A percentile compares a stretch with the other conserved stretches of the same genome.
phyloP scores from a whole-genome alignment of 1,140 invertebrate species.

The Zaprionus lachaisei region DNA sequence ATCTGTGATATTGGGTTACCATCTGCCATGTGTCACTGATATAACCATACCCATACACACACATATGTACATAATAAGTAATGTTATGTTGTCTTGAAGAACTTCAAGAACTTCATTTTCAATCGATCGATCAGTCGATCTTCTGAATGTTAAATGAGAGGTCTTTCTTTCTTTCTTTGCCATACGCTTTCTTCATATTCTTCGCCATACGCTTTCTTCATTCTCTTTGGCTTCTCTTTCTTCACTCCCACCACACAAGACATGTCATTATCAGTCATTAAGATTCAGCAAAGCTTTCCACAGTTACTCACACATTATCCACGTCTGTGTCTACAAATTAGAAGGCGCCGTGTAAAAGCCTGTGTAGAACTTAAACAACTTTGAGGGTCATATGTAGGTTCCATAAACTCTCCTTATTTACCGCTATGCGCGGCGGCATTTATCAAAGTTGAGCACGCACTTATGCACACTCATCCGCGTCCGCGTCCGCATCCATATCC shows the following conservation, averaged over 20 bases:
- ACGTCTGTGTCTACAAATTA: constrained; percentile 11
- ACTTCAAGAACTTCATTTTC: not conserved
- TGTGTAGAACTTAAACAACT: not conserved
- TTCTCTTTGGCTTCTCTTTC: constrained; percentile 4
- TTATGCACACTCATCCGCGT: constrained; percentile 17
- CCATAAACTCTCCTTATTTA: constrained; percentile 22
- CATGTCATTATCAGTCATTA: constrained; percentile 16
- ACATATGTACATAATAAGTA: not conserved
- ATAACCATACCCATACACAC: not conserved
- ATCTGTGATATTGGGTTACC: constrained; percentile 9
- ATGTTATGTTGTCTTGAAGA: not conserved
- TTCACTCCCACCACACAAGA: constrained; percentile 18
- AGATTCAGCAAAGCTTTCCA: constrained; percentile 13
- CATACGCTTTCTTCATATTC: not conserved
- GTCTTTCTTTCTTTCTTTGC: not conserved
- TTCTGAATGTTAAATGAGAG: not conserved
- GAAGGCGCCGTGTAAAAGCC: constrained; percentile 15
- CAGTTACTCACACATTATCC: constrained; percentile 5
- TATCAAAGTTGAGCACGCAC: constrained; percentile 35
- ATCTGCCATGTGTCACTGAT: not conserved
- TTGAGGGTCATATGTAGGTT: constrained; percentile 1
- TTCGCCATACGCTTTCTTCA: not conserved
- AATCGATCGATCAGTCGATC: not conserved
- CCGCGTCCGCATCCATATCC: not conserved
- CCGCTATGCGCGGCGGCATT: constrained; percentile 43